Conservation (phyloP, 2,113 vertebrate genomes). For the Silurus asotus region DNA sequence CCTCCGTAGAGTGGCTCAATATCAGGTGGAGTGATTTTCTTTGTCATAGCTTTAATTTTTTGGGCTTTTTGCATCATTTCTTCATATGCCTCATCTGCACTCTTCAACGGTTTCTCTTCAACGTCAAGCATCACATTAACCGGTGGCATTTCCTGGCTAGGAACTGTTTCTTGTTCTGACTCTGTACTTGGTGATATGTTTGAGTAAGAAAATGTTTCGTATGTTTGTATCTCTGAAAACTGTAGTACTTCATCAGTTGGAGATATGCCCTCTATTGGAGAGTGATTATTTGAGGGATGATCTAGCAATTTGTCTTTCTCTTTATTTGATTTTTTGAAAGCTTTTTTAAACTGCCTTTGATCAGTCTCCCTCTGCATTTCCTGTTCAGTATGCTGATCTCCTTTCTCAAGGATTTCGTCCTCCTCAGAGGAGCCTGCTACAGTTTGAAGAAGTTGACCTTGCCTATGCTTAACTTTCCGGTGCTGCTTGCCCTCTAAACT, state of each 20-base stretch:
- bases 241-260: slow-evolving; percentile 84
- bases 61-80: slow-evolving; percentile 89
- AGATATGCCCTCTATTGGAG: slow-evolving; percentile 81
- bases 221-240: slow-evolving; percentile 80
- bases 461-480: slow-evolving; percentile 87
- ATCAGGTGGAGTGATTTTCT: slow-evolving; percentile 83
- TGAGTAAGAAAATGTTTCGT: slow-evolving; percentile 83
- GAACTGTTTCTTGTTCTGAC: slow-evolving; percentile 80
- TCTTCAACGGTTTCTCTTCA: slow-evolving; percentile 76
- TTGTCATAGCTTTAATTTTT: slow-evolving; percentile 74
- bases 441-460: slow-evolving; percentile 85
- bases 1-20: slow-evolving; percentile 95
- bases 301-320: slow-evolving; percentile 83
- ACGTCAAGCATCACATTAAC: slow-evolving; percentile 65
- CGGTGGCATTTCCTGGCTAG: slow-evolving; percentile 76
- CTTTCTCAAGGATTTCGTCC: slow-evolving; percentile 83
- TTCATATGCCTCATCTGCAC: slow-evolving; percentile 90
- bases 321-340: slow-evolving; percentile 82
- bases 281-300: slow-evolving; percentile 78
- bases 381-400: slow-evolving; percentile 76
- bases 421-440: slow-evolving; percentile 97
- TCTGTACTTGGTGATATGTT: slow-evolving; percentile 90
- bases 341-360: slow-evolving; percentile 78
- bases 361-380: slow-evolving; percentile 80
- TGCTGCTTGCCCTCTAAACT: slow-evolving; percentile 86